Base-by-base conservation (phyloP, 2,797 vertebrate genomes). In the Enteromius anoplus region DNA sequence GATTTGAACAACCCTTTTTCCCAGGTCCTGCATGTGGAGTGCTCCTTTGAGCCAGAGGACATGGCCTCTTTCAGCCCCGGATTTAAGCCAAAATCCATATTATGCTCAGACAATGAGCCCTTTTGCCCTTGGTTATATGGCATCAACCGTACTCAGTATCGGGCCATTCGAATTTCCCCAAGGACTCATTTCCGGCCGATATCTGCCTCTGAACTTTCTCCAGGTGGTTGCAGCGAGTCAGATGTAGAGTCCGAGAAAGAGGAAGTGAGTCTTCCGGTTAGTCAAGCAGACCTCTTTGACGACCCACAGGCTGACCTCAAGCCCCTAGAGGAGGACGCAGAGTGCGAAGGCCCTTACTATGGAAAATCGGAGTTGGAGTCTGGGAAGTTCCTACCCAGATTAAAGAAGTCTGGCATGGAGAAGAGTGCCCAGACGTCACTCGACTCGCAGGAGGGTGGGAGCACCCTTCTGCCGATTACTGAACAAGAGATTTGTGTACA, bases 391-490 rank as follows among this genome's bases (percentile, higher is more conserved):
- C 94, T 99, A 88, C 98, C 98, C 89, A 96, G 97, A 88, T 93
- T 99, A 91, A 99, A 97, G 91, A 99, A 97, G 88, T 97, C 97
- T 88, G 98, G 98, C 89, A 99, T 99, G 98, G 98, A 99, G 92
- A 99, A 99, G 93, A 99, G 98, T 92, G 98, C 98, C n/a, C 98
- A 99, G 95, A 99, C 98, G 23, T 99, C 98, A 53, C 90, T 99
- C 89, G 98, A 99, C 94, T 97, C 97, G 82, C 98, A 99, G 93
- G 98, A 99, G 94, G 98, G 98, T 81, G 94, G 96, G 0, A 88
- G 92, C 40, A 91, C 94, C 86, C 93, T 95, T 88, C 93, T 96
- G 91, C 93, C 95, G 4, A 92, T 91, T 12, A 93, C 94, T 88
- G 96, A 94, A 90, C 96, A 93, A 91, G 94, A 94, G 88, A 94